Percentiles rank a stretch among this genome's conserved stretches.
phyloP scores from a whole-genome alignment of 2,888 invertebrate species.

The Creontiades dilutus region DNA sequence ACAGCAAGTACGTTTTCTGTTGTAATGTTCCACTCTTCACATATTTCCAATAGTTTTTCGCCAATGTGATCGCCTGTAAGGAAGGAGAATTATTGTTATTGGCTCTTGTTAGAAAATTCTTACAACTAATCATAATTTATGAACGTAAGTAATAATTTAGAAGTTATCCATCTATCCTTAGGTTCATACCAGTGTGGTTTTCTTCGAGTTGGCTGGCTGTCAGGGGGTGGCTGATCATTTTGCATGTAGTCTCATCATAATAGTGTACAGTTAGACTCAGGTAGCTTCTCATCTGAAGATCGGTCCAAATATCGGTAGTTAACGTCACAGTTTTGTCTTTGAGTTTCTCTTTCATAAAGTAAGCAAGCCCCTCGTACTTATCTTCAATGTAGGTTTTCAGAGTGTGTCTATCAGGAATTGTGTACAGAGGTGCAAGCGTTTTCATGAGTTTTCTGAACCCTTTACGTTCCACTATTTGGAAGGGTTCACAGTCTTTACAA shows the following conservation, averaged over 20 bases:
- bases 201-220: constrained; percentile 77
- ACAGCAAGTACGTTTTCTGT: background rate
- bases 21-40: constrained; percentile 16
- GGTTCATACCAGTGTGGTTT: constrained; percentile 76
- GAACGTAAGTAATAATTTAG: background rate
- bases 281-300: constrained; percentile 76
- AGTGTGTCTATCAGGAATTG: constrained; percentile 31
- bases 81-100: background rate
- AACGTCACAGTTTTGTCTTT: constrained; percentile 3
- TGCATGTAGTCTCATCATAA: constrained; percentile 71
- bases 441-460: constrained; percentile 63
- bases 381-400: constrained; percentile 73
- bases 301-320: constrained; percentile 77
- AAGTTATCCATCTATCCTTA: background rate
- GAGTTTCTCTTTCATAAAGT: constrained; percentile 12
- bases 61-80: constrained; percentile 1
- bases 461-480: constrained; percentile 55
- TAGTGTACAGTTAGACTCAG: constrained; percentile 77
- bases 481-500: constrained; percentile 59
- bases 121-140: background rate
- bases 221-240: constrained; percentile 74
- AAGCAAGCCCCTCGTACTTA: background rate
- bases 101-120: constrained; percentile 16
- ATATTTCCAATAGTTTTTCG: constrained; percentile 15
- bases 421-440: constrained; percentile 50